phyloP scores from a whole-genome alignment of 2,113 vertebrate species.

The Oreochromis spilurus region DNA sequence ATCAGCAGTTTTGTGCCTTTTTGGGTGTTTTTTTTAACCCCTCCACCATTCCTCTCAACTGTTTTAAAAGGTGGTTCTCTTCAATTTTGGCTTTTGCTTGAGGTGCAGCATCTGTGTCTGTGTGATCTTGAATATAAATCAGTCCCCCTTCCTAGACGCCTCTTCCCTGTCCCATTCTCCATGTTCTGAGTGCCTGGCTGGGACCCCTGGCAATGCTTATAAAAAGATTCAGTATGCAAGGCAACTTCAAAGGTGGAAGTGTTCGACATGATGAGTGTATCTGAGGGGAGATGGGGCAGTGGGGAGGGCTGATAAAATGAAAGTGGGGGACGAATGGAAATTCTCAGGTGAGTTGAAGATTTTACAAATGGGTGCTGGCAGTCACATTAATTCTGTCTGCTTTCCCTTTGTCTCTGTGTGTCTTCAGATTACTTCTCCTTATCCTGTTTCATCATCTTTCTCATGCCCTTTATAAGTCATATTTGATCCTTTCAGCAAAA shows the following conservation, averaged over 20 bases:
- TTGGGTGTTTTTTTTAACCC: neutral
- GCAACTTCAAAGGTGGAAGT: slow-evolving; percentile 64
- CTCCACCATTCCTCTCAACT: neutral
- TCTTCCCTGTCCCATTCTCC: slow-evolving; percentile 40
- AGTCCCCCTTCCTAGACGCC: neutral
- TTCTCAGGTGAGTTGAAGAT: slow-evolving; percentile 27
- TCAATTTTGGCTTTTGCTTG: slow-evolving; percentile 37
- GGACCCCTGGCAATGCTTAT: slow-evolving; percentile 47
- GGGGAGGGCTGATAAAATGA: slow-evolving; percentile 2
- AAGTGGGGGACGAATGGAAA: slow-evolving; percentile 7
- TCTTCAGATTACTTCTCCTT: neutral
- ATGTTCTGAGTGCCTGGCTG: slow-evolving; percentile 22
- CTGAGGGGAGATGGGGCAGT: neutral
- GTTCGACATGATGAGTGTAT: slow-evolving; percentile 23
- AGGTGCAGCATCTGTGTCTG: slow-evolving; percentile 26
- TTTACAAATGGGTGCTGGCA: slow-evolving; percentile 23
- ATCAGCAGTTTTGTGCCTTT: neutral
- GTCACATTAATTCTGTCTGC: slow-evolving; percentile 23
- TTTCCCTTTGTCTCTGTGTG: slow-evolving; percentile 13
- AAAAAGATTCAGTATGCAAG: slow-evolving; percentile 44
- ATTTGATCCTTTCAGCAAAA: slow-evolving; percentile 45
- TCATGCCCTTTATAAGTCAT: slow-evolving; percentile 36
- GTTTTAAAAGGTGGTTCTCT: neutral
- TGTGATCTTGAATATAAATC: slow-evolving; percentile 57
- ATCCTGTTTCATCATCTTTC: slow-evolving; percentile 29